A percentile compares a stretch with the other conserved stretches of the same genome.
phyloP scores from a whole-genome alignment of 1,140 invertebrate genomes.

The Leptinotarsa lineolata region DNA sequence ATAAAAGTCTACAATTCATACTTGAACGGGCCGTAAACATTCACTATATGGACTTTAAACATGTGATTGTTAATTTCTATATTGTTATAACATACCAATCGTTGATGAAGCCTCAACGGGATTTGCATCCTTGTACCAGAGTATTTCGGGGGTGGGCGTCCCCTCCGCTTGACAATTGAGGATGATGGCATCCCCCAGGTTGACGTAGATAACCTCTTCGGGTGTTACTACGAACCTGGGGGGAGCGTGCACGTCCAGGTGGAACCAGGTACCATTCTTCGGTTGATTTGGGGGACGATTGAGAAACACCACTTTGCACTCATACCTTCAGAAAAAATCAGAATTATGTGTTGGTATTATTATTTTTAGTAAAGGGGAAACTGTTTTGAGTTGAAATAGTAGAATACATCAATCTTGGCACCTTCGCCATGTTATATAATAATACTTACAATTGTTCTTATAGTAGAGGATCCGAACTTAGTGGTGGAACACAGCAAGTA shows the following conservation, averaged over 20 bases:
- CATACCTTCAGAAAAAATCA: slow-evolving; percentile 63
- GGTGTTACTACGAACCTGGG: slow-evolving; percentile 91
- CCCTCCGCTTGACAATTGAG: slow-evolving; percentile 94
- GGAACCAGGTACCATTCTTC: slow-evolving; percentile 95
- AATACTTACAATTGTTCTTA: too few species aligned
- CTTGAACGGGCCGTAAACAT: too few species aligned
- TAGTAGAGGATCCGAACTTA: too few species aligned
- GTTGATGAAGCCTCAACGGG: slow-evolving; percentile 84
- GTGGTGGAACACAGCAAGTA: too few species aligned
- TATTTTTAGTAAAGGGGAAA: too few species aligned
- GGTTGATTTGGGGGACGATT: slow-evolving; percentile 87
- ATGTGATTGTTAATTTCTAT: too few species aligned
- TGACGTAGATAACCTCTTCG: slow-evolving; percentile 93
- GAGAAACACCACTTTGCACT: slow-evolving; percentile 94
- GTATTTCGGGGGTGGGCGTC: slow-evolving; percentile 86
- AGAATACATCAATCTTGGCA: too few species aligned
- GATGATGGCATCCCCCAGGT: slow-evolving; percentile 92
- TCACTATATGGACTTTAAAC: too few species aligned
- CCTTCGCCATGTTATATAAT: too few species aligned
- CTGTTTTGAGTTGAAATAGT: too few species aligned
- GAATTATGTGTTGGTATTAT: too few species aligned
- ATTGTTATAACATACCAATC: slow-evolving; percentile 56
- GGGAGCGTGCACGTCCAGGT: slow-evolving; percentile 92
- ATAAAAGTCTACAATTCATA: too few species aligned
- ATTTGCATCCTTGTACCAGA: slow-evolving; percentile 91